Evolutionary conservation across 1,140 invertebrate genomes (phyloP), one percentile per base, ranked within the genome.

Genomic region (Agrilus planipennis): DNA sequence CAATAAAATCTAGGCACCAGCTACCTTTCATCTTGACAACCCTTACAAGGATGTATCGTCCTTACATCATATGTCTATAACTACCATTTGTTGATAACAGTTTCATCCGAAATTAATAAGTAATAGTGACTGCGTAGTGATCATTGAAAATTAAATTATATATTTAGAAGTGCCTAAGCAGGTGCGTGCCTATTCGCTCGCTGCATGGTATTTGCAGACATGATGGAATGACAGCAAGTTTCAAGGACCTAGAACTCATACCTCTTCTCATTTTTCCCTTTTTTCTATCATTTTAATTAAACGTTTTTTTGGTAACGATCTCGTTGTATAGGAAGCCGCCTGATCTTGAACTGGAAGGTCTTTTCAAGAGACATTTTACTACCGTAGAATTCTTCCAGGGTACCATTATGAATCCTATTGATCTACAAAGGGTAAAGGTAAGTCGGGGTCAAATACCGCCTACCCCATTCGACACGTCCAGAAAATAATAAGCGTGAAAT

Each of bases 321-420:
- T 46, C 42, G 65, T 66, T 70, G 69, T 73, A 63, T 67, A 89
- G 84, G 79, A 87, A 89, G 73, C 84, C 84, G 68, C 84, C 84
- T 63, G 91, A 95, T 75, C 79, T 97, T 71, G 92, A 97, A 77
- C 77, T 98, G 74, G 92, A 97, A 78, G 91, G 92, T 74, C 81
- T 97, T 61, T 93, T 98, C 77, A 98, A 98, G 76, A 81, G 93
- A 70, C 92, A 97, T 77, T 97, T 96, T 77, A 98, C 92, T 58
- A 96, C 93, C 63, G 92, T 98, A 70, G 91, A 97, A 76, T 98
- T 96, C 81, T 97, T 97, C 81, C 90, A 96, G 79, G 94, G 93
- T 69, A 94, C 90, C 71, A 96, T 97, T 67, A 98, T 98, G 94
- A 96, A 95, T 75, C 90, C 92, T 63, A 94, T 95, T 73, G 93